Percentiles rank a stretch among this genome's conserved stretches.
These are phyloP conservation scores for Patiria miniata DNA, from an alignment of 35 echinoderm and acorn worm genomes.

Conservation along the genomic window DNA sequence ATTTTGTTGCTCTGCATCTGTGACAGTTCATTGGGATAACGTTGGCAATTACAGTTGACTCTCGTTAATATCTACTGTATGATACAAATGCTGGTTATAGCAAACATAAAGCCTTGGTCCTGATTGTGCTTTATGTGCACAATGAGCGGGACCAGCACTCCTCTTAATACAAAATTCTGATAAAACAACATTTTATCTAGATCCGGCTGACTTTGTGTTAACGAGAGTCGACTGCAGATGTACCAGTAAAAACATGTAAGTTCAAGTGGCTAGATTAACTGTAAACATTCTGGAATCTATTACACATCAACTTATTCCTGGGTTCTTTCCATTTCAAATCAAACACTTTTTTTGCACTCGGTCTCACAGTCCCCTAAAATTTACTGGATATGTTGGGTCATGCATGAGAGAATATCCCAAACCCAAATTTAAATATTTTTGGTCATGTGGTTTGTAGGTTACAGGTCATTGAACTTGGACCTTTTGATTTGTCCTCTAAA, in stretches of 20 bases:
- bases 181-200: too few species aligned
- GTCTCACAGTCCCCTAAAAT: constrained; percentile 30
- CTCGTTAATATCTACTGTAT: constrained; percentile 24
- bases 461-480: constrained; percentile 26
- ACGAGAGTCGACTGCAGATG: constrained; percentile 33
- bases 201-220: too few species aligned
- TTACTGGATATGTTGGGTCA: constrained; percentile 1
- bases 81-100: constrained; percentile 30
- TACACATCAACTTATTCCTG: constrained; percentile 41
- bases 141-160: too few species aligned
- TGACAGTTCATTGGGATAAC: constrained; percentile 36
- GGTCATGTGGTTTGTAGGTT: constrained; percentile 32
- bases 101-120: too few species aligned
- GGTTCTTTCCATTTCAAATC: constrained; percentile 16
- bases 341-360: constrained; percentile 11
- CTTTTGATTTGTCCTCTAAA: constrained; percentile 7
- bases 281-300: constrained; percentile 36
- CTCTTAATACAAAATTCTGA: too few species aligned
- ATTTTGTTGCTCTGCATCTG: constrained; percentile 30
- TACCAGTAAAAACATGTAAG: constrained; percentile 22
- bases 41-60: constrained; percentile 36
- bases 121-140: too few species aligned
- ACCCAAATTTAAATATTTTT: constrained; percentile 28
- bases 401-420: constrained; percentile 12
- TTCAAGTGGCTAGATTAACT: constrained; percentile 33